Base-by-base conservation (phyloP, 2,113 vertebrate species). In the mouse (Mus musculus) region DNA sequence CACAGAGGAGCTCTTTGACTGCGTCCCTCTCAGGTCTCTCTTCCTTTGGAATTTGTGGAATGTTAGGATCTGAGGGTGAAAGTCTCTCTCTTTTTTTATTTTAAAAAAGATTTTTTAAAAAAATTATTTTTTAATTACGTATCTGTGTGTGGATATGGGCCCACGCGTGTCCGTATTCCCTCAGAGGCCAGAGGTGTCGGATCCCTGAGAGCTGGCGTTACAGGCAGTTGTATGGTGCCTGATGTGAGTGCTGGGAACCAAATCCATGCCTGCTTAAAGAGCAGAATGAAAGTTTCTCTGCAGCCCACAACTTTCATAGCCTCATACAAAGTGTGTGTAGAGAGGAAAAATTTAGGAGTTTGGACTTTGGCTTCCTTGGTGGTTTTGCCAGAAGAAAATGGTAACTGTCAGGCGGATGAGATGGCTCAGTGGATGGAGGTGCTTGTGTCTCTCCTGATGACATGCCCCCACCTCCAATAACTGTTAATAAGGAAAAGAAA, bases 321-420 rank as follows among this genome's bases (percentile, higher is more conserved):
- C 19, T 39, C 90, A 12, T 42, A 56, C 39, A 42, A 11, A 20
- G 26, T 46, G 11, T 28, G 63, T 46, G 14, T 49, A 72, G 26
- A 42, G 36, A 81, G 67, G n/a, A 77, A 78, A 81, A n/a, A 12
- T 76, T 28, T 33, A 49, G 72, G 72, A 42, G 42, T 65, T 86
- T 80, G 8, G 52, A 59, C 36, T 72, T 92, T 63, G 49, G n/a
- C 30, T 91, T 49, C 65, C 52, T 49, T 80, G 71, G 46, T 61
- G 86, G 36, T 61, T 67, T 94, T 73, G 39, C 65, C 56, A n/a
- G 93, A 87, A 54, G 89, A 82, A 88, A 90, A 61, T 16, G 13
- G 36, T 49, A 28, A 0, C 54, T 56, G 67, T 42, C 0, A 5
- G 28, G 10, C 10, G 3, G 42, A 30, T 67, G 63, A 69, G 17